A percentile compares a stretch with the other conserved stretches of the same genome.
Evolutionary conservation across 2,888 invertebrate species (phyloP).

Genomic region (Philaethria dido): DNA sequence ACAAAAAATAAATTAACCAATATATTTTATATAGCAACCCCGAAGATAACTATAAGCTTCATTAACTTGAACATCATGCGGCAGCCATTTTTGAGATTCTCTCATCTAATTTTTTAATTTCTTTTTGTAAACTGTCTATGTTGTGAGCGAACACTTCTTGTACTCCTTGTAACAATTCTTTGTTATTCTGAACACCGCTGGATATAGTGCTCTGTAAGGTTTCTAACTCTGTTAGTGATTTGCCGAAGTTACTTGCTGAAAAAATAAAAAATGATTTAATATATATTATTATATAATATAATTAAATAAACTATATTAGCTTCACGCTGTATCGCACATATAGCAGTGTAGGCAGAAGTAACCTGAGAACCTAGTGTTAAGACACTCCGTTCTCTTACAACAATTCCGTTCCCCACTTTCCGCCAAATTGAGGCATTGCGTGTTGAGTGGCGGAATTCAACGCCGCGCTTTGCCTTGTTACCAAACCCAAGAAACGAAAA

Average conservation of each 20-base stretch:
- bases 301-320: no score
- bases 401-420: no score
- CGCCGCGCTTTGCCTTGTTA: no score
- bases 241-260: slow-evolving; percentile 93
- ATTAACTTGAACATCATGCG: slow-evolving; percentile 56
- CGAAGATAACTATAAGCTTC: slow-evolving; percentile 29
- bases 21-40: slow-evolving; percentile 39
- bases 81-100: slow-evolving; percentile 86
- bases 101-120: slow-evolving; percentile 89
- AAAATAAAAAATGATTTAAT: no score
- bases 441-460: no score
- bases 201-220: slow-evolving; percentile 89
- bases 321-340: no score
- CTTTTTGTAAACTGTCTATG: slow-evolving; percentile 89
- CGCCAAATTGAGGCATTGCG: no score
- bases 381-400: no score
- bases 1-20: not conserved
- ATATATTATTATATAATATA: no score
- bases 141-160: slow-evolving; percentile 92
- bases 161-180: slow-evolving; percentile 89
- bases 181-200: slow-evolving; percentile 90
- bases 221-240: slow-evolving; percentile 92
- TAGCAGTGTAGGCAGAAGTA: no score
- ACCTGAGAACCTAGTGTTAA: no score
- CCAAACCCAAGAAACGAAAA: no score